A percentile compares a stretch with the other conserved stretches of the same genome.
These are phyloP conservation scores for Machimus rusticus DNA, from an alignment of 2,888 invertebrate species.

Conservation along the genomic window DNA sequence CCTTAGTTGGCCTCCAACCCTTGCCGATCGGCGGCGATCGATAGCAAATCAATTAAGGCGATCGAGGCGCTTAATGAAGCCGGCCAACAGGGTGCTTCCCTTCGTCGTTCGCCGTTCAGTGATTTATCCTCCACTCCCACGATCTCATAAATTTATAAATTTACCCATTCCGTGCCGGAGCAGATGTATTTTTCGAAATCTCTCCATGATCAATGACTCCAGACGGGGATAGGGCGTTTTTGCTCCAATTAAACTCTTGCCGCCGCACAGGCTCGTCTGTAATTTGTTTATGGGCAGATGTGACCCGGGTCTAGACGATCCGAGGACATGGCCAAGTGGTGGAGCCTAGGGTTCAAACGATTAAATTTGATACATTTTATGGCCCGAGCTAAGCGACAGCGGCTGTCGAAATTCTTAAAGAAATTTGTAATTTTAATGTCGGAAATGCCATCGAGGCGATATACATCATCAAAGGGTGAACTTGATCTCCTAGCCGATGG, in stretches of 20 bases:
- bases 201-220: not conserved
- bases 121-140: conserved; percentile 1
- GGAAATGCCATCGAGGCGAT: not conserved
- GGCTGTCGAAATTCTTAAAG: conserved; percentile 17
- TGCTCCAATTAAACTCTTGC: conserved; percentile 7
- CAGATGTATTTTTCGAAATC: conserved; percentile 9
- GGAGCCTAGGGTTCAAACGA: not conserved
- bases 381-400: not conserved
- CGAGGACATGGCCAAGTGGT: not conserved
- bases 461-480: not conserved
- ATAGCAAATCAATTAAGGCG: conserved; percentile 6
- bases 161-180: not conserved
- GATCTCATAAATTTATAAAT: conserved; percentile 22
- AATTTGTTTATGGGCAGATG: conserved; percentile 18
- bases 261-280: not conserved
- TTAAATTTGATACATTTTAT: not conserved
- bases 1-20: not conserved
- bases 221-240: not conserved
- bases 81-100: not conserved
- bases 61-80: not conserved
- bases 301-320: not conserved
- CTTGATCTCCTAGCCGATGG: not conserved
- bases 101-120: not conserved
- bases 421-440: conserved; percentile 23
- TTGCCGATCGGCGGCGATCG: not conserved